Evolutionary conservation across 2,888 invertebrate species (phyloP), one percentile per base, ranked within the genome.

Genomic region (Hoplodrina blanda): DNA sequence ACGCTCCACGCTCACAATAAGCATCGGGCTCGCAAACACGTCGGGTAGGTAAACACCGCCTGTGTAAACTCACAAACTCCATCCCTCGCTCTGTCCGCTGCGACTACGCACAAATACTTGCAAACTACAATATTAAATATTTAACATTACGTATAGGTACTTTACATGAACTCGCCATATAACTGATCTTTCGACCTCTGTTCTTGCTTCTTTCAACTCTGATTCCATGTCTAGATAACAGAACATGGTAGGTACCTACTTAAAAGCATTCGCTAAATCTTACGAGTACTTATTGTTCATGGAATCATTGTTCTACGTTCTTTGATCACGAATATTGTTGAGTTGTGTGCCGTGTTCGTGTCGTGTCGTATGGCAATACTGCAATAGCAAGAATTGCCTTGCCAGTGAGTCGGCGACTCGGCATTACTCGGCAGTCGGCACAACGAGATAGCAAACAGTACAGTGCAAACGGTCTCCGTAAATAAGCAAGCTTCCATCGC

Each of bases 391-490:
- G 85, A 87, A 87, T 88, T 86, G 83, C 82, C 82, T 88, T 86
- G 84, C 82, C 81, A 83, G 82, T 65, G 76, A 80, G 78, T 81
- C 81, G 74, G 78, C 46, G 59, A 86, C 84, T 84, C 82, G 78
- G 85, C 83, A 82, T 81, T 80, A 86, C 84, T 84, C 82, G 78
- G 85, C 83, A 82, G 82, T 80, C 79, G 68, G 75, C 70, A 81
- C 88, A 88, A 90, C 88, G 89, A 90, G 88, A 88, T 85, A 85
- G 91, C 88, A 93, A 94, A 94, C 90, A 93, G 88, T 73, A 81
- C 89, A 86, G 85, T 86, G 90, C 90, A 91, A 91, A 92, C 92
- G 86, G 78, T 87, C 89, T 92, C 85, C 82, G 91, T 90, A 92
- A 92, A 92, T 91, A 94, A 91, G 89, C 85, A 88, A 85, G 88